phyloP scores from a whole-genome alignment of 1,140 invertebrate species.

The Contarinia nasturtii region DNA sequence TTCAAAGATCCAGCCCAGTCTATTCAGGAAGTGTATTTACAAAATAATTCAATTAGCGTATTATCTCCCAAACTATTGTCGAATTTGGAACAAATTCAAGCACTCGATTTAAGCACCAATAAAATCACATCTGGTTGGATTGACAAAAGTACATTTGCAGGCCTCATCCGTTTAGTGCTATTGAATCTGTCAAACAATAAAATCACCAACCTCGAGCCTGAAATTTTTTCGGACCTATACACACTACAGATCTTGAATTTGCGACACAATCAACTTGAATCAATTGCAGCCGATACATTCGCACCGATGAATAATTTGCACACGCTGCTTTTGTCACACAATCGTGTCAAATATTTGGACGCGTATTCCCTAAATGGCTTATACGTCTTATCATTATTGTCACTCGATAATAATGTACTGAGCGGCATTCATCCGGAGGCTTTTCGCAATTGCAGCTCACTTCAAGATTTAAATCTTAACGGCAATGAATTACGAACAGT shows the following conservation, averaged over 20 bases:
- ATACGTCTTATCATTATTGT: conserved; percentile 54
- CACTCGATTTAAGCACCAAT: conserved; percentile 75
- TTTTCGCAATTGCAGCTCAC: conserved; percentile 58
- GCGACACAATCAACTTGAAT: conserved; percentile 58
- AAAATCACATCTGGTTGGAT: conserved; percentile 68
- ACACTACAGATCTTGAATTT: conserved; percentile 65
- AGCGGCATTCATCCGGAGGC: conserved; percentile 57
- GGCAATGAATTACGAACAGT: conserved; percentile 62
- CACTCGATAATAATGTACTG: conserved; percentile 60
- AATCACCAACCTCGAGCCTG: conserved; percentile 57
- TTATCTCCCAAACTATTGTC: conserved; percentile 61
- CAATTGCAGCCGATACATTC: conserved; percentile 60
- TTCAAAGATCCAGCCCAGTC: conserved; percentile 57
- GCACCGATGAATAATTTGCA: conserved; percentile 67
- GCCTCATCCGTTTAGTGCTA: conserved; percentile 66
- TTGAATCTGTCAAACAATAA: conserved; percentile 72
- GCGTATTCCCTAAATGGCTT: conserved; percentile 59
- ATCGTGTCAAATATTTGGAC: conserved; percentile 55
- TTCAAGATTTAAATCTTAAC: conserved; percentile 73
- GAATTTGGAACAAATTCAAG: conserved; percentile 65
- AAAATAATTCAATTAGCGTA: conserved; percentile 72
- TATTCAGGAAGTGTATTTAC: conserved; percentile 68
- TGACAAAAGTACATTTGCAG: conserved; percentile 61
- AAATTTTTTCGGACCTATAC: conserved; percentile 61
- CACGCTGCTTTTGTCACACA: conserved; percentile 57